A percentile compares a stretch with the other conserved stretches of the same genome.
Conservation (phyloP, 2,797 vertebrate genomes). For the Semaprochilodus insignis region DNA sequence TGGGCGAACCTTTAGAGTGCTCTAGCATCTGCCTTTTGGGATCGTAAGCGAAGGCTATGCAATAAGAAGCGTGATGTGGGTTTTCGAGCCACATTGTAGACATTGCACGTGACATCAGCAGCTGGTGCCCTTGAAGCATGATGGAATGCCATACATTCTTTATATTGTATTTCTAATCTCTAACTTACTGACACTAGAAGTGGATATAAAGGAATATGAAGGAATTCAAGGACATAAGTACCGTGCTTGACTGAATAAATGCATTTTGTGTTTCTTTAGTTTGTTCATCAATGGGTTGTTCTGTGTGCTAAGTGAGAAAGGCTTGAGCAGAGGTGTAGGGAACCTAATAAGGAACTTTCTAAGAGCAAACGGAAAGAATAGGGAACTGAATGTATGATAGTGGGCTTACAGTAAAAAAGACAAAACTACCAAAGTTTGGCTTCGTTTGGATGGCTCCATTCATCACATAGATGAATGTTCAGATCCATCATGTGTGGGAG, state of each 20-base stretch:
- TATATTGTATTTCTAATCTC: background rate
- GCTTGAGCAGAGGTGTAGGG: background rate
- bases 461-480: no score
- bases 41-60: constrained; percentile 37
- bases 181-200: background rate
- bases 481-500: no score
- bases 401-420: no score
- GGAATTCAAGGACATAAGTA: no score
- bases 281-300: no score
- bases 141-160: background rate
- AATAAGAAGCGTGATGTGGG: constrained; percentile 36
- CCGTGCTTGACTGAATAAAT: background rate
- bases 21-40: constrained; percentile 43
- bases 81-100: constrained; percentile 13
- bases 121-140: constrained; percentile 2
- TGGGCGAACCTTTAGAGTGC: constrained; percentile 36
- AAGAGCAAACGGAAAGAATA: no score
- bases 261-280: background rate
- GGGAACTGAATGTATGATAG: no score
- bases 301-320: background rate
- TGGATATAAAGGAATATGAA: background rate
- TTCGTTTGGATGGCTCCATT: no score
- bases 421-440: no score
- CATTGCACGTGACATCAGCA: background rate
- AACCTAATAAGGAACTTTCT: background rate